A percentile compares a stretch with the other conserved stretches of the same genome.
phyloP scores from a whole-genome alignment of 1,140 invertebrate species.

The Neoseiulus cucumeris region DNA sequence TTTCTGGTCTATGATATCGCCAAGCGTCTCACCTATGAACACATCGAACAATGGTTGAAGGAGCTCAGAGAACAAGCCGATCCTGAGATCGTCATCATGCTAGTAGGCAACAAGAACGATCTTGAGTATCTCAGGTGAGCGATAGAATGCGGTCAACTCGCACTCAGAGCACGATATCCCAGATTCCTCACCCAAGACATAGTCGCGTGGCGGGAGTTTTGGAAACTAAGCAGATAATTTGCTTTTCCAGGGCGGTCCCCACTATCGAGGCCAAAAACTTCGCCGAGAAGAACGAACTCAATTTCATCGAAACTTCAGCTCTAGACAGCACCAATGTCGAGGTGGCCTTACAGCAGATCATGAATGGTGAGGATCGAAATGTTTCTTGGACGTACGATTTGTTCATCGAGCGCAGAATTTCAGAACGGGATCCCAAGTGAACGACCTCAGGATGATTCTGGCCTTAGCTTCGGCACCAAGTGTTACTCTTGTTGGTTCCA shows the following conservation, averaged over 20 bases:
- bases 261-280: constrained; percentile 81
- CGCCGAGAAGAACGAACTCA: constrained; percentile 73
- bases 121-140: constrained; percentile 56
- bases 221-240: no score
- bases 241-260: constrained; percentile 57
- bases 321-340: constrained; percentile 99
- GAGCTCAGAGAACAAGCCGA: constrained; percentile 84
- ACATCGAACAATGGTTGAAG: constrained; percentile 93
- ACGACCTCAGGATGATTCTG: no score
- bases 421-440: no score
- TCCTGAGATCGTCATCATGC: constrained; percentile 94
- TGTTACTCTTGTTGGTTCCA: not conserved
- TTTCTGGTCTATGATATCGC: constrained; percentile 94
- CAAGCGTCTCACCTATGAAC: constrained; percentile 97
- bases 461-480: no score
- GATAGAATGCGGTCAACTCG: no score
- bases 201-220: no score
- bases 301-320: constrained; percentile 98
- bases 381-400: no score
- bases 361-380: constrained; percentile 63
- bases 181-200: no score
- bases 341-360: constrained; percentile 98
- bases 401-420: no score
- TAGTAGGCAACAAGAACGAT: constrained; percentile 92
- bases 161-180: no score